Base-by-base conservation (phyloP, 2,888 invertebrate species). In the Caenorhabditis virilis region DNA sequence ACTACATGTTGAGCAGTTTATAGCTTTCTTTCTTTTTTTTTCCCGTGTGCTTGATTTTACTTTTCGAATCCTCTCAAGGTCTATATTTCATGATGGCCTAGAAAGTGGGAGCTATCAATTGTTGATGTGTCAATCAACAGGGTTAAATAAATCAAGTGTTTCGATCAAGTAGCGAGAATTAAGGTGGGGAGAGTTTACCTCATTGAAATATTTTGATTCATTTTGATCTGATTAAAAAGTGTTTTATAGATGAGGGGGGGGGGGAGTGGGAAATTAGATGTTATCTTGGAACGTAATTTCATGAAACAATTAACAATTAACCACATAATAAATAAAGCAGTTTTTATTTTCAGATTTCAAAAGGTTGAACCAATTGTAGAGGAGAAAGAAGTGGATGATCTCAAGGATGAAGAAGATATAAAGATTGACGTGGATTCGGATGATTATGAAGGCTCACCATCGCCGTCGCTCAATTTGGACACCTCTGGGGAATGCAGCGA, bases 401-500 rank as follows among this genome's bases (percentile, higher is more conserved):
- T n/a, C 18, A 20, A 18, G 16, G 13, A 47, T n/a, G 20, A 27
- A 48, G 62, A 62, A 20, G 57, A 63, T 45, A 36, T 54, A 0
- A 63, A 57, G 49, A 45, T 56, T 43, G 62, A 54, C 7, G 54
- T 58, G 2, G 57, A 63, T 33, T 54, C 53, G 15, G 63, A 63
- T 30, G 63, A 63, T 6, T 45, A 38, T 11, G 61, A 41, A 27
- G 39, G 51, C 0, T 57, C 57, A 7, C 53, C 57, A 30, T 63
- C 63, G 11, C 63, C 63, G 20, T 63, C 57, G n/a, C n/a, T n/a
- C n/a, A n/a, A n/a, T n/a, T n/a, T n/a, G n/a, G 46, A 46, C 15
- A 42, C 3, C 15, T 4, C 18, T 5, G 47, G 35, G 35, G 65
- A 54, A 43, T 16, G 49, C 38, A 57, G 47, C 20, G 59, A 59